Conservation (phyloP, 2,888 invertebrate species). For the Liposcelis brunnea region DNA sequence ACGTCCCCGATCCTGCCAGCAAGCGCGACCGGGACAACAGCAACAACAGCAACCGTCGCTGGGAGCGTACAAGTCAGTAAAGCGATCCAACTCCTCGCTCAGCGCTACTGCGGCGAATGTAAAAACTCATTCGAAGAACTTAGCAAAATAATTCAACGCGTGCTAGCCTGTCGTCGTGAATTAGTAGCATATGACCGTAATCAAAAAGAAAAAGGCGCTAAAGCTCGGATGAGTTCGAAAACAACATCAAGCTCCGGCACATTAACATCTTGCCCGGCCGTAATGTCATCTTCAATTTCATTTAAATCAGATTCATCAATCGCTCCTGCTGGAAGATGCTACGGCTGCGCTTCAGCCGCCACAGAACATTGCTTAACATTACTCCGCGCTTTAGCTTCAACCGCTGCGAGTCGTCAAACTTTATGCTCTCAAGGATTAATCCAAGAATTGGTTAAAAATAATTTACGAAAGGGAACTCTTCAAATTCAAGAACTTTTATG, state of each 20-base stretch:
- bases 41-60: conserved; percentile 18
- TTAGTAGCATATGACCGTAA: conserved; percentile 79
- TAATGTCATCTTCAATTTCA: too few species aligned
- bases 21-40: conserved; percentile 24
- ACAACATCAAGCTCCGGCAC: conserved; percentile 6
- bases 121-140: conserved; percentile 75
- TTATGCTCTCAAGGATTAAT: conserved; percentile 74
- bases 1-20: conserved; percentile 2
- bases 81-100: conserved; percentile 83
- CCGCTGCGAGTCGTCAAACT: conserved; percentile 51
- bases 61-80: conserved; percentile 58
- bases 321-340: conserved; percentile 45
- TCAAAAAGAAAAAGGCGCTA: conserved; percentile 42
- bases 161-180: conserved; percentile 78
- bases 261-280: neutral
- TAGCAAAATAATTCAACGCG: conserved; percentile 69
- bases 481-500: conserved; percentile 57
- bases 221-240: conserved; percentile 12
- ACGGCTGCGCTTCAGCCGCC: conserved; percentile 77
- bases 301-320: conserved; percentile 7
- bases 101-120: conserved; percentile 89
- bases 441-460: conserved; percentile 76
- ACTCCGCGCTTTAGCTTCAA: conserved; percentile 72
- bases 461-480: conserved; percentile 68
- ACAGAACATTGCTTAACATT: conserved; percentile 88